Evolutionary conservation across 2,888 invertebrate species (phyloP), one percentile per base, ranked within the genome.

Genomic region (Heliconius aoede): DNA sequence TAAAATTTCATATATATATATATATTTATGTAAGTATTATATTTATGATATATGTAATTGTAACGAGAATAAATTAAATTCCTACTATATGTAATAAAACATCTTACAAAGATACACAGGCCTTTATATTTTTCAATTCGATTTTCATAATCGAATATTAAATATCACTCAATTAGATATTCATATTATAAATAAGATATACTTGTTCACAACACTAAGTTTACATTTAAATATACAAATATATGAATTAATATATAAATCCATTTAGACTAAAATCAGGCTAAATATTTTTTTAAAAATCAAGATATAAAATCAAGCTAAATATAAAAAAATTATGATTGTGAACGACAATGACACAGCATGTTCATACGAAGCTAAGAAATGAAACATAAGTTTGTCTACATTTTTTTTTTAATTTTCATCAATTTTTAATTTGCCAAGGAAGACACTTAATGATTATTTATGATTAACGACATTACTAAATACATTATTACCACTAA

Each of bases 191-290:
- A 55, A 51, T 55, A 32, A 69, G 30, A 69, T 55, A 68, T n/a
- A 69, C 55, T 69, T n/a, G 30, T 69, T 55, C 55, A 69, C 69
- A 55, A 69, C 69, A 69, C 55, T 55, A 55, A 24, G 21, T 68
- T 28, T 46, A 68, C 68, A 51, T 46, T 68, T 28, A 9, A 26
- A 26, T 21, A 32, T 64, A 68, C 21, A 28, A 21, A 40, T 28
- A 40, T 28, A 55, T 9, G n/a, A 9, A 55, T 55, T 51, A 0
- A 51, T 51, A 51, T 9, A 51, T 9, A 51, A 7, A n/a, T 51
- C 21, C 15, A 46, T 46, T 46, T 46, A 46, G 5, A 46, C 18
- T 21, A 46, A 18, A 46, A 18, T 46, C 46, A 46, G 46, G 18
- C 46, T 46, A 46, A 46, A 46, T 18, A 7, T 0, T 7, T 5